These are phyloP conservation scores for Ceriagrion tenellum DNA, from an alignment of 2,888 invertebrate genomes.

Conservation along the genomic window DNA sequence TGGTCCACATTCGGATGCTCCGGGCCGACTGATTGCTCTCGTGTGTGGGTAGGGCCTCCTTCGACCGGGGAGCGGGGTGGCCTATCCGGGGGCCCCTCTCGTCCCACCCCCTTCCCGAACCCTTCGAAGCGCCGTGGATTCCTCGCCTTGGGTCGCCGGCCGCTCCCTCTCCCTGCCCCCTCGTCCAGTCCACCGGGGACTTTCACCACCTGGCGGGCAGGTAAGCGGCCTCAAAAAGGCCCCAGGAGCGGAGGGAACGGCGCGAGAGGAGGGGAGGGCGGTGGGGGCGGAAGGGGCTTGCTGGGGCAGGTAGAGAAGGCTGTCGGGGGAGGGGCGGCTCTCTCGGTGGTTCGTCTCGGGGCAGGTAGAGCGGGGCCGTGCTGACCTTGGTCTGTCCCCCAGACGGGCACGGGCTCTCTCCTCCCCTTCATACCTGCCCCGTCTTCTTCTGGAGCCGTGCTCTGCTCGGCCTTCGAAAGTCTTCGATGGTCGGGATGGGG, in stretches of 20 bases:
- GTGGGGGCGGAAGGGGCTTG: neutral
- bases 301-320: too few species aligned
- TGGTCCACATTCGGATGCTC: neutral
- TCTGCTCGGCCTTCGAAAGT: slow-evolving; percentile 13
- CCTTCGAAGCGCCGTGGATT: neutral
- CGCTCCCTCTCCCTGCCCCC: neutral
- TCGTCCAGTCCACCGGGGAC: neutral
- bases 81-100: neutral
- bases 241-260: neutral
- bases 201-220: slow-evolving; percentile 7
- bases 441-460: neutral
- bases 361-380: neutral
- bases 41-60: neutral
- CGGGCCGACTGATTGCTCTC: neutral
- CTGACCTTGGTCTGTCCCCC: slow-evolving; percentile 34
- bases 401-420: neutral
- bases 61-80: neutral
- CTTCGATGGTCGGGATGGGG: neutral
- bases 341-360: neutral
- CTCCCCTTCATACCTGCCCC: neutral
- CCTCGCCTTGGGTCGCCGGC: neutral
- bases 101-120: neutral
- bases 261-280: neutral
- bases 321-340: neutral
- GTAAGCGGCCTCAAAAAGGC: neutral